Percentiles rank a stretch among this genome's conserved stretches.
phyloP scores from a whole-genome alignment of 2,797 vertebrate genomes.

The Rhinella marina region DNA sequence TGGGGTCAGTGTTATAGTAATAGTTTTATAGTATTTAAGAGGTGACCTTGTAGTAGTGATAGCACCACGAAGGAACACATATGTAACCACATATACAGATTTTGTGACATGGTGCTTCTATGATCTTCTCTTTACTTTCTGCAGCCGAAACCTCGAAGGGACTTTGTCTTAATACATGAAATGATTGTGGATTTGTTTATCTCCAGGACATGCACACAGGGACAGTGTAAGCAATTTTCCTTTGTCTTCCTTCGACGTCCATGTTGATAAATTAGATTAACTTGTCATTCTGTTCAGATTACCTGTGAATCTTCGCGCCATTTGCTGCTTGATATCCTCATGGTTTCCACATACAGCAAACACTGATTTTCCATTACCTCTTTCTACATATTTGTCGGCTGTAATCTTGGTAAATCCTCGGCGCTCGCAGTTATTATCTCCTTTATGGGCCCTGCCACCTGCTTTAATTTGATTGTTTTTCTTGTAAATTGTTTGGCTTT shows the following conservation, averaged over 20 bases:
- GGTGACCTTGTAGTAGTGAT: no score
- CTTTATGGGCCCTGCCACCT: constrained; percentile 7
- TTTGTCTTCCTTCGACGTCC: background rate
- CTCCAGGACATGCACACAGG: background rate
- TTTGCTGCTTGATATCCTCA: background rate
- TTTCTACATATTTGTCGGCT: constrained; percentile 35
- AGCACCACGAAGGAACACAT: no score
- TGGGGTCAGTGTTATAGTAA: background rate
- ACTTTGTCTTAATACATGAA: background rate
- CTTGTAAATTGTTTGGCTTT: constrained; percentile 21
- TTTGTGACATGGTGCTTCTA: background rate
- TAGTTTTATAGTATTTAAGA: background rate
- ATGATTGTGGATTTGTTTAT: background rate
- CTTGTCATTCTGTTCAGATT: constrained; percentile 11
- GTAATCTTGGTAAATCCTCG: constrained; percentile 37
- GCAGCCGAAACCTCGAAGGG: background rate
- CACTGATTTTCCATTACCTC: background rate
- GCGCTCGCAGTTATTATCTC: constrained; percentile 13
- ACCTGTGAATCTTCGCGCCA: constrained; percentile 8
- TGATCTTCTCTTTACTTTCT: background rate
- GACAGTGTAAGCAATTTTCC: background rate
- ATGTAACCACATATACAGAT: no score
- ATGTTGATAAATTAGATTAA: constrained; percentile 45
- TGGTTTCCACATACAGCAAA: background rate
- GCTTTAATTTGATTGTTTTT: constrained; percentile 30